Percentiles rank a stretch among this genome's conserved stretches.
Evolutionary conservation across 2,113 vertebrate species (phyloP).

Genomic region (Spea bombifrons): DNA sequence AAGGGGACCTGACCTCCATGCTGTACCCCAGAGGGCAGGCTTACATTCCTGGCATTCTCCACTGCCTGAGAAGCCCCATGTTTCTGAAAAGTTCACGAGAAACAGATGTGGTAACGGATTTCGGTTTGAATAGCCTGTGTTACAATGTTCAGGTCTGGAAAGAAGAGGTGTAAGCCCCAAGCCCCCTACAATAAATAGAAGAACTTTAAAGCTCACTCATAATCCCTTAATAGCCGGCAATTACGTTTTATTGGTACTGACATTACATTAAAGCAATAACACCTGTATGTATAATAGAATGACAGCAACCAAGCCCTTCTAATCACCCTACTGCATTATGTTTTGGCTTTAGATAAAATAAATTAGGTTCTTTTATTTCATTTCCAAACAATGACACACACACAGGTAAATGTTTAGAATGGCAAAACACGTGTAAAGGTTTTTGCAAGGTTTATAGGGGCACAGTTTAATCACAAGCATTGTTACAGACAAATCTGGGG

Average conservation of each 20-base stretch:
- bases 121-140: neutral
- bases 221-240: slow-evolving; percentile 6
- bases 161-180: neutral
- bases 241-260: slow-evolving; percentile 19
- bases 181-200: neutral
- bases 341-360: too few relatives aligned
- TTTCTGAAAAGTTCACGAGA: slow-evolving; percentile 39
- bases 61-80: slow-evolving; percentile 38
- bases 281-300: neutral
- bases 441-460: too few relatives aligned
- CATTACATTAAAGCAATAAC: slow-evolving; percentile 23
- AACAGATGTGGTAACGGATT: slow-evolving; percentile 39
- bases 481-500: too few relatives aligned
- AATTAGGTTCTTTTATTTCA: too few relatives aligned
- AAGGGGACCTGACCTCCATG: slow-evolving; percentile 23
- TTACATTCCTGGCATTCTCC: slow-evolving; percentile 35
- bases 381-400: too few relatives aligned
- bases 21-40: slow-evolving; percentile 34
- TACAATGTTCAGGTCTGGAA: slow-evolving; percentile 12
- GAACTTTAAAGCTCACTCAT: slow-evolving; percentile 4
- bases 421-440: too few relatives aligned
- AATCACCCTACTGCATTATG: too few relatives aligned
- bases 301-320: neutral
- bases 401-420: too few relatives aligned
- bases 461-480: too few relatives aligned